A percentile compares a stretch with the other conserved stretches of the same genome.
phyloP scores from a whole-genome alignment of 1,140 invertebrate genomes.

The Neuroterus valhalla region DNA sequence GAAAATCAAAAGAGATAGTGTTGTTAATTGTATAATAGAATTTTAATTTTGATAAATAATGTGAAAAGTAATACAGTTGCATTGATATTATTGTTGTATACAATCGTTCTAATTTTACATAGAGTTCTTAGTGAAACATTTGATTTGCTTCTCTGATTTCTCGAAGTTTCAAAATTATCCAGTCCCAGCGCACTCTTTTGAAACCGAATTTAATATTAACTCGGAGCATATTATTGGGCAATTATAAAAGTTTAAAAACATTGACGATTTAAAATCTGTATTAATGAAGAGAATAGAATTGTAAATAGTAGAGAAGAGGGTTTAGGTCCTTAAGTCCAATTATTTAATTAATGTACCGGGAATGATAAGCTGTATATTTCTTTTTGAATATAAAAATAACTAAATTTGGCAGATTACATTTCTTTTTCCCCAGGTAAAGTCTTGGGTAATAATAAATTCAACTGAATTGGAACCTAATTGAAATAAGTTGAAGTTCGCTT shows the following conservation, averaged over 20 bases:
- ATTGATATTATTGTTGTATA: conserved; percentile 10
- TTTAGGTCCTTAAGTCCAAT: conserved; percentile 40
- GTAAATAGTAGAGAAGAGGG: conserved; percentile 27
- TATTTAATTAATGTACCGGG: conserved; percentile 53
- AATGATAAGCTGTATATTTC: conserved; percentile 55
- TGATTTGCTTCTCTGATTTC: not conserved
- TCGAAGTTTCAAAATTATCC: not conserved
- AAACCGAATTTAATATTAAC: conserved; percentile 22
- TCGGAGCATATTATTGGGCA: conserved; percentile 7
- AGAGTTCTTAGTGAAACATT: too few species aligned
- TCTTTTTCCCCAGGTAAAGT: conserved; percentile 1
- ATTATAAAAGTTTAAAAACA: not conserved
- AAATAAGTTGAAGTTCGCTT: too few species aligned
- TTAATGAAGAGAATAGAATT: not conserved
- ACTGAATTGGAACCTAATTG: not conserved
- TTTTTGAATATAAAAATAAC: conserved; percentile 57
- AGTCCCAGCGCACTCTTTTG: conserved; percentile 9
- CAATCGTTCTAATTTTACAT: conserved; percentile 14
- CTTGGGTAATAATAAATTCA: not conserved
- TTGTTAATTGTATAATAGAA: conserved; percentile 22
- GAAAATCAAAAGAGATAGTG: conserved; percentile 8
- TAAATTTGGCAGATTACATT: conserved; percentile 32
- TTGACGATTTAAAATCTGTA: conserved; percentile 4
- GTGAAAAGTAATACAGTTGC: conserved; percentile 9
- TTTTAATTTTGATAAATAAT: conserved; percentile 23